phyloP scores from a whole-genome alignment of 2,113 vertebrate genomes.

The Lagopus leucura region DNA sequence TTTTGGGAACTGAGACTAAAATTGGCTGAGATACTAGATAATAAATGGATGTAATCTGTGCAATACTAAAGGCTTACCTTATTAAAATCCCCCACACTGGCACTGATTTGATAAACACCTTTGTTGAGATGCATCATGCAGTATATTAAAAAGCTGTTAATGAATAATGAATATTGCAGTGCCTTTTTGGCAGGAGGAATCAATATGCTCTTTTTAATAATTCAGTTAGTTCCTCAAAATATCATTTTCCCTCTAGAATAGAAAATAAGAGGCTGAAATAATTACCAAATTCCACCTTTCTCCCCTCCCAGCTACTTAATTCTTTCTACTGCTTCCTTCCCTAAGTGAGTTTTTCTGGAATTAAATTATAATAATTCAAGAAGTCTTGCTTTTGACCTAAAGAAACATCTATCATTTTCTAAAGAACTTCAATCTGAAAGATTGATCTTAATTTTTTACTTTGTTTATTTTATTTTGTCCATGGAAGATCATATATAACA shows the following conservation, averaged over 20 bases:
- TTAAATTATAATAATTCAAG: neutral
- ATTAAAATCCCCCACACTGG: constrained; percentile 2
- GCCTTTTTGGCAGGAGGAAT: constrained; percentile 33
- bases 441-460: neutral
- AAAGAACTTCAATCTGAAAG: neutral
- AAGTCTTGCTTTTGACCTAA: neutral
- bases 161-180: constrained; percentile 69
- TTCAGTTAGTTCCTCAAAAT: constrained; percentile 53
- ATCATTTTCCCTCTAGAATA: constrained; percentile 3
- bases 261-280: constrained; percentile 42
- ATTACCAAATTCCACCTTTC: neutral
- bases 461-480: neutral
- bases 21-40: constrained; percentile 44
- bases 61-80: constrained; percentile 12
- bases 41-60: constrained; percentile 51
- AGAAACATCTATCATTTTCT: neutral
- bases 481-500: neutral
- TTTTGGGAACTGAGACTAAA: constrained; percentile 44
- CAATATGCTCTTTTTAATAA: constrained; percentile 59
- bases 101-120: constrained; percentile 5
- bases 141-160: constrained; percentile 64
- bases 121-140: neutral
- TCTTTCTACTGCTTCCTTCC: neutral
- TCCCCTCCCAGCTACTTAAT: neutral
- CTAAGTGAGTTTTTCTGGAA: neutral